Conservation (phyloP, 1,140 invertebrate genomes). For the Drosophila willistoni region DNA sequence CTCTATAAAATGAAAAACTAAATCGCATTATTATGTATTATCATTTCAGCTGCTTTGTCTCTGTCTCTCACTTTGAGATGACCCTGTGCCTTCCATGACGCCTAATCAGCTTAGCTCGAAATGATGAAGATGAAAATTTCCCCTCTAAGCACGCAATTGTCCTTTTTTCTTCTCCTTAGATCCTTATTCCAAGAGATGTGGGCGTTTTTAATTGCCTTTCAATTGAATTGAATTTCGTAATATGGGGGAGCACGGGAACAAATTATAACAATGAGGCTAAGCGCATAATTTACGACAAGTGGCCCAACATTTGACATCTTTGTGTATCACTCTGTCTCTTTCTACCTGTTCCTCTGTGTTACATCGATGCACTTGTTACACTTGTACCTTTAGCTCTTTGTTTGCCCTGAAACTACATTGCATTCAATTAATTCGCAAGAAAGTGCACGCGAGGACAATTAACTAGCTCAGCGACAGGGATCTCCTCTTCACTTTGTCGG, state of each 20-base stretch:
- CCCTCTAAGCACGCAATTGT: constrained; percentile 52
- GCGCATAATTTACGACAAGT: constrained; percentile 62
- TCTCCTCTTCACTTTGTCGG: constrained; percentile 29
- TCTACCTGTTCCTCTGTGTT: background rate
- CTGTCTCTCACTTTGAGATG: background rate
- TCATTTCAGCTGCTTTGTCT: constrained; percentile 55
- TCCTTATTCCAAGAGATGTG: constrained; percentile 5
- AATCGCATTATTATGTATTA: constrained; percentile 25
- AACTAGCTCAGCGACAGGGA: constrained; percentile 14
- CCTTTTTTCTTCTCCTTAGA: constrained; percentile 15
- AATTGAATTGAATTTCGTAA: background rate
- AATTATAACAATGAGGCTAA: constrained; percentile 58
- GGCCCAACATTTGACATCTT: constrained; percentile 28
- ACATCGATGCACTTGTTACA: background rate
- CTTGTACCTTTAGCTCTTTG: constrained; percentile 33
- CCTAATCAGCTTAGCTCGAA: constrained; percentile 69
- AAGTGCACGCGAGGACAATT: constrained; percentile 45
- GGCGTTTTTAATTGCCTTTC: constrained; percentile 53
- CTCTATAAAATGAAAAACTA: constrained; percentile 17
- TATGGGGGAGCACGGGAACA: constrained; percentile 26
- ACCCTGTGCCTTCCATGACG: constrained; percentile 5
- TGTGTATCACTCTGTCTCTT: background rate
- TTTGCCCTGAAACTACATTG: constrained; percentile 16
- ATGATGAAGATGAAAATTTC: constrained; percentile 6
- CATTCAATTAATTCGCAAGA: constrained; percentile 34